Evolutionary conservation across 1,140 invertebrate genomes (phyloP), one percentile per base, ranked within the genome.

Genomic region (Drosophila eugracilis): DNA sequence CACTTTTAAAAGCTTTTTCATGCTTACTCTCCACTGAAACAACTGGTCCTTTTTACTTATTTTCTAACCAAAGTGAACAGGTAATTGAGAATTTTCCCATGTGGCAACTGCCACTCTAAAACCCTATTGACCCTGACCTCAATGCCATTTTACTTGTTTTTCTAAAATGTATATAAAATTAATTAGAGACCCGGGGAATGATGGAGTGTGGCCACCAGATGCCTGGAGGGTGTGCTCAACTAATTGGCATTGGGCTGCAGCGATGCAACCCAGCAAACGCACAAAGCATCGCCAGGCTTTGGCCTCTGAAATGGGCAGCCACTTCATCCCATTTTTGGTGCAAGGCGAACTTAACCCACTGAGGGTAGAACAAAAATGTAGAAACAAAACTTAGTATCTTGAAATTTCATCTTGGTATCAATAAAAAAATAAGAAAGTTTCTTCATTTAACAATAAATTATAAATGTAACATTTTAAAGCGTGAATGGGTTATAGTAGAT

Each of bases 221-320:
- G 34, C 54, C 79, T 63, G 54, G 26, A 52, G 70, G 76, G 62
- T 39, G 30, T 58, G 44, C 74, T 62, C 32, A 21, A 37, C 83
- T 88, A 86, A 86, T 88, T 81, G 78, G 83, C 76, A 84, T 85
- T 85, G 52, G 57, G 39, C 28, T 73, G 28, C 66, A 85, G 44
- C 76, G 60, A 79, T 70, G 80, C 80, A 70, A 67, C 55, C 60
- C 60, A 37, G 37, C 45, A 53, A 73, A 78, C 39, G 69, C 69
- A 42, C 55, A 60, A 67, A 73, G 65, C 75, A 52, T 26, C 37
- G 19, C 39, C 49, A 49, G 42, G 44, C 52, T 78, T 37, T 55
- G 19, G 32, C 30, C 19, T 39, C 14, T n/a, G n/a, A 26, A 36
- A 42, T 10, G 10, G 14, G 22, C 14, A 17, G 14, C 14, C n/a